Percentiles rank a stretch among this genome's conserved stretches.
These are phyloP conservation scores for Agelastica alni DNA, from an alignment of 2,888 invertebrate species.

Conservation along the genomic window DNA sequence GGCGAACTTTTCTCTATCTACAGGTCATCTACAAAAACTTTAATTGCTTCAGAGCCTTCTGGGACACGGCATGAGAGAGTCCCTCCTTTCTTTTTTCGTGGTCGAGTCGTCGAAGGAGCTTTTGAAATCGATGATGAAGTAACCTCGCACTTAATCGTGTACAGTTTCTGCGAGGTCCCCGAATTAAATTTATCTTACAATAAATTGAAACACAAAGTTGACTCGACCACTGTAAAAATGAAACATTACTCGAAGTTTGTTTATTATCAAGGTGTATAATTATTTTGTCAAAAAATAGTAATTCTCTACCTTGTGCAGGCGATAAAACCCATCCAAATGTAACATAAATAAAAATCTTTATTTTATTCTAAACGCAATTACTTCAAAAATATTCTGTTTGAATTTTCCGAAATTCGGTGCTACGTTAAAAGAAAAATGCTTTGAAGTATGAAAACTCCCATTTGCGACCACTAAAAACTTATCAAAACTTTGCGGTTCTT, in stretches of 20 bases:
- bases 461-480: constrained; percentile 40
- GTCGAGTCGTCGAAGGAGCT: constrained; percentile 23
- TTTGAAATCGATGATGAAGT: constrained; percentile 44
- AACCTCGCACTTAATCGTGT: constrained; percentile 31
- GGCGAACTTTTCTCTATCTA: constrained; percentile 19
- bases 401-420: not conserved
- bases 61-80: not conserved
- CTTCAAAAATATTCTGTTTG: too few relatives aligned
- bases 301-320: too few relatives aligned
- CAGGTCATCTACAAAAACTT: constrained; percentile 19
- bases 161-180: not conserved
- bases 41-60: constrained; percentile 14
- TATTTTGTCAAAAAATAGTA: too few relatives aligned
- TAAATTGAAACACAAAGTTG: too few relatives aligned
- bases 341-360: too few relatives aligned
- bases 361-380: too few relatives aligned
- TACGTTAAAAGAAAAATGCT: constrained; percentile 1
- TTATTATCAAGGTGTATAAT: too few relatives aligned
- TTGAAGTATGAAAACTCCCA: constrained; percentile 13
- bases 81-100: not conserved
- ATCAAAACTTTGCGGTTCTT: constrained; percentile 47
- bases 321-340: too few relatives aligned
- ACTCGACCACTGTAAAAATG: too few relatives aligned
- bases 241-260: too few relatives aligned
- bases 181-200: too few relatives aligned